Evolutionary conservation across 2,888 invertebrate species (phyloP).

Genomic region (Drosophila macrothrix): DNA sequence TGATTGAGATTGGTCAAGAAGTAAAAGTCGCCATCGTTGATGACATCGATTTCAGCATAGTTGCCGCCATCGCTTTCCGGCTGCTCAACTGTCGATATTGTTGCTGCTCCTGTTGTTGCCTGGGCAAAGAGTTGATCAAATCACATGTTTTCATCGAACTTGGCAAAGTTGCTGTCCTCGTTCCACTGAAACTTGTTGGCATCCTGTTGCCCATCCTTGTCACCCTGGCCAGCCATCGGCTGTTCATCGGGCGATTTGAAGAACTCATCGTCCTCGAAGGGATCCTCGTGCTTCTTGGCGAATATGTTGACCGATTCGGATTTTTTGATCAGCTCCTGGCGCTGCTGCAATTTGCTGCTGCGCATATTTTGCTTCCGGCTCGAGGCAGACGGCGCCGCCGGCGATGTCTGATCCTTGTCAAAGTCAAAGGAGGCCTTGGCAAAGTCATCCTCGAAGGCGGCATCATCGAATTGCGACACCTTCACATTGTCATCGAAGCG

Average conservation of each 20-base stretch:
- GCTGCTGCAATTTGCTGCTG: constrained; percentile 83
- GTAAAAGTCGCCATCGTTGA: constrained; percentile 75
- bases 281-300: constrained; percentile 93
- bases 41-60: constrained; percentile 81
- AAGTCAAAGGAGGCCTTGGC: constrained; percentile 85
- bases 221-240: constrained; percentile 35
- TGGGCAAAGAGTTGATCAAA: constrained; percentile 83
- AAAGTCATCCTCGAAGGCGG: constrained; percentile 87
- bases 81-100: constrained; percentile 2
- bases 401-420: constrained; percentile 82
- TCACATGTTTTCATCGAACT: constrained; percentile 86
- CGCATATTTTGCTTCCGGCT: constrained; percentile 82
- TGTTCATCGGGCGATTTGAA: constrained; percentile 86
- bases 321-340: constrained; percentile 91
- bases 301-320: constrained; percentile 96
- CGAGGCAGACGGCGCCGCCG: constrained; percentile 46
- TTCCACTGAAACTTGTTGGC: constrained; percentile 82
- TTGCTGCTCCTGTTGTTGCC: constrained; percentile 54
- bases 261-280: constrained; percentile 95
- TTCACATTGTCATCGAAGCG: constrained; percentile 91
- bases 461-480: constrained; percentile 84
- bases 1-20: constrained; percentile 81
- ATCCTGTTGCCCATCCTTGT: constrained; percentile 22
- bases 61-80: constrained; percentile 51
- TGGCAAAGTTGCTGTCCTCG: constrained; percentile 84